Evolutionary conservation across 2,888 invertebrate species (phyloP), one percentile per base, ranked within the genome.

Genomic region (Pimpla rufipes): DNA sequence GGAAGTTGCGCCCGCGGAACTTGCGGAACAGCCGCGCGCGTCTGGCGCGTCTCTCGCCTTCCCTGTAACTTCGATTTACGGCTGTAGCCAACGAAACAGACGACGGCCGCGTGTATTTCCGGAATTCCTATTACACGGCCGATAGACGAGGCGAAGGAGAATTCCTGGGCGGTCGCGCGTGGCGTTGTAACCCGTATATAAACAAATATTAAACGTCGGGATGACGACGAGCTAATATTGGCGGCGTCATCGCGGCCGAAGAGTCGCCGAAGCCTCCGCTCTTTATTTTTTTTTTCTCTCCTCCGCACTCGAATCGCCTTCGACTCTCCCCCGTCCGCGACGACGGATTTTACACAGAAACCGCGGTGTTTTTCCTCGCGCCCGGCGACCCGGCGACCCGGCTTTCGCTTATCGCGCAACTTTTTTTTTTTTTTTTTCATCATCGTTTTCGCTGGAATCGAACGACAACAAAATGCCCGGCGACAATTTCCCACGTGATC

Each of bases 171-270:
- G n/a, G n/a, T n/a, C n/a, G n/a, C n/a, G n/a, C n/a, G n/a, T n/a
- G n/a, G n/a, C 40, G n/a, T 3, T 55, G 23, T 40, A 68, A 11
- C 16, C 16, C 21, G 37, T 18, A 40, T 2, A 73, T 73, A 73
- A 59, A 73, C 59, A 73, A 47, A 73, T 73, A 66, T 66, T 16
- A n/a, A 57, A n/a, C 55, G n/a, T 71, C 57, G 45, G 45, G 16
- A 45, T 59, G 73, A 59, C 73, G 73, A 59, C 11, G 57, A 29
- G 45, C 71, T 42, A 66, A 45, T 59, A 29, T 45, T 73, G n/a
- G 59, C 45, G n/a, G 11, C 73, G 73, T 47, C 57, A 57, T 73
- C 18, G n/a, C 13, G 35, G n/a, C 13, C 21, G 37, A 42, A 16
- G 29, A 29, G 23, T 10, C n/a, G 47, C 16, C 29, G 7, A 18